Percentiles rank a stretch among this genome's conserved stretches.
These are phyloP conservation scores for Daktulosphaira vitifoliae DNA, from an alignment of 1,140 invertebrate genomes.

Conservation along the genomic window DNA sequence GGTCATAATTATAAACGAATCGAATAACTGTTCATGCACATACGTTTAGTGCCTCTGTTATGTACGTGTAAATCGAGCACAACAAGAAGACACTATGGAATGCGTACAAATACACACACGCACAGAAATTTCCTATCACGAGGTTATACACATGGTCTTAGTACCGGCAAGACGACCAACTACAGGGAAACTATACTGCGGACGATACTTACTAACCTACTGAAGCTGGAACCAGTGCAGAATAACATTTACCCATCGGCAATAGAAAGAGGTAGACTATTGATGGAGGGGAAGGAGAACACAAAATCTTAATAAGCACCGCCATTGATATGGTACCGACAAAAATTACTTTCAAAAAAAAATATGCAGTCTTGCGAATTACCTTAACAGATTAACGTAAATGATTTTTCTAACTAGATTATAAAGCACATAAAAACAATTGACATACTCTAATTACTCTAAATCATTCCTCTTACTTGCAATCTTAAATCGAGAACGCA, in stretches of 20 bases:
- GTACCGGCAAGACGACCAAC: background rate
- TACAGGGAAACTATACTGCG: background rate
- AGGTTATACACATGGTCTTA: too few species aligned
- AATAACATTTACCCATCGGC: background rate
- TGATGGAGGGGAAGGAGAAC: constrained; percentile 13
- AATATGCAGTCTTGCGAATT: background rate
- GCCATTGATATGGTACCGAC: too few species aligned
- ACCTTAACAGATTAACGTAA: too few species aligned
- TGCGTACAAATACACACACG: background rate
- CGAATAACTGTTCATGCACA: too few species aligned
- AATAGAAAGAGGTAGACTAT: background rate
- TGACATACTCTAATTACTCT: too few species aligned
- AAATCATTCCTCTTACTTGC: too few species aligned
- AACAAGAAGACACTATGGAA: background rate
- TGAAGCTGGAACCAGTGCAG: constrained; percentile 31
- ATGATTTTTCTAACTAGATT: too few species aligned
- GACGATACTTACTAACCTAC: constrained; percentile 32
- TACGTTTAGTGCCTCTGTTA: too few species aligned
- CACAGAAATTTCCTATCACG: background rate
- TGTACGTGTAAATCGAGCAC: background rate
- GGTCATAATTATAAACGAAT: background rate
- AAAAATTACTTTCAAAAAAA: too few species aligned
- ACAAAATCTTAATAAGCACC: too few species aligned
- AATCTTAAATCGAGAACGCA: too few species aligned
- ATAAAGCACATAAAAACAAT: too few species aligned